Conservation (phyloP, 2,888 invertebrate genomes). For the Caenorhabditis japonica region DNA sequence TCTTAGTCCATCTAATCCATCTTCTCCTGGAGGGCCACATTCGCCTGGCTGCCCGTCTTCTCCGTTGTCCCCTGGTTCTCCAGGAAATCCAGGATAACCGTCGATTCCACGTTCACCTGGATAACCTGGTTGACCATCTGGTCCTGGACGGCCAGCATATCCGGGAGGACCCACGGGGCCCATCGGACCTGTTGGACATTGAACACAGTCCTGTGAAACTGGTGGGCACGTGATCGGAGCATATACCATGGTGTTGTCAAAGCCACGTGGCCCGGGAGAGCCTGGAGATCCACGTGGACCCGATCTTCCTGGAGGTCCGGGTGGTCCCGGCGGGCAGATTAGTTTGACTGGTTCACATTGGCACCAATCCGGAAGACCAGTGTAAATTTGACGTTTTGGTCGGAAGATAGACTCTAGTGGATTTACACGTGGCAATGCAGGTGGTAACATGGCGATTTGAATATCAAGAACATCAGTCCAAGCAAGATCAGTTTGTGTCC, state of each 20-base stretch:
- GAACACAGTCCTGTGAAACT: slow-evolving; percentile 43
- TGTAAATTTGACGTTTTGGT: slow-evolving; percentile 62
- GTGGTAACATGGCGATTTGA: slow-evolving; percentile 72
- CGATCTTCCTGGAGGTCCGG: slow-evolving; percentile 65
- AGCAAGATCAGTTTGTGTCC: slow-evolving; percentile 72
- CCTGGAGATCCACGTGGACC: slow-evolving; percentile 61
- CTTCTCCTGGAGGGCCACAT: slow-evolving; percentile 47
- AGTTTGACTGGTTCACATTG: slow-evolving; percentile 72
- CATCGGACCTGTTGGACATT: slow-evolving; percentile 52
- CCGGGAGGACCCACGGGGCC: slow-evolving; percentile 48
- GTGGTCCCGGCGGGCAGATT: slow-evolving; percentile 65
- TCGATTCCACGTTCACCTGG: slow-evolving; percentile 43
- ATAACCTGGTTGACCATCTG: slow-evolving; percentile 40
- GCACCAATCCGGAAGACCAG: slow-evolving; percentile 70
- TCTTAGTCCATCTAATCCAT: slow-evolving; percentile 33
- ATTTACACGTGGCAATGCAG: slow-evolving; percentile 62
- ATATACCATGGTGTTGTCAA: slow-evolving; percentile 45
- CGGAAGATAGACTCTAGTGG: slow-evolving; percentile 71
- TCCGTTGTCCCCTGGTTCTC: slow-evolving; percentile 58
- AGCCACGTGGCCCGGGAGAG: slow-evolving; percentile 43
- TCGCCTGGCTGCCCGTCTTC: slow-evolving; percentile 59
- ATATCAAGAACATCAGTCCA: slow-evolving; percentile 73
- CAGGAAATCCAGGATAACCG: slow-evolving; percentile 57
- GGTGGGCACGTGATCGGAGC: slow-evolving; percentile 56
- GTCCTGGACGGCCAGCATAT: slow-evolving; percentile 31